Conservation (phyloP, 2,113 vertebrate species). For the Eolophus roseicapilla region DNA sequence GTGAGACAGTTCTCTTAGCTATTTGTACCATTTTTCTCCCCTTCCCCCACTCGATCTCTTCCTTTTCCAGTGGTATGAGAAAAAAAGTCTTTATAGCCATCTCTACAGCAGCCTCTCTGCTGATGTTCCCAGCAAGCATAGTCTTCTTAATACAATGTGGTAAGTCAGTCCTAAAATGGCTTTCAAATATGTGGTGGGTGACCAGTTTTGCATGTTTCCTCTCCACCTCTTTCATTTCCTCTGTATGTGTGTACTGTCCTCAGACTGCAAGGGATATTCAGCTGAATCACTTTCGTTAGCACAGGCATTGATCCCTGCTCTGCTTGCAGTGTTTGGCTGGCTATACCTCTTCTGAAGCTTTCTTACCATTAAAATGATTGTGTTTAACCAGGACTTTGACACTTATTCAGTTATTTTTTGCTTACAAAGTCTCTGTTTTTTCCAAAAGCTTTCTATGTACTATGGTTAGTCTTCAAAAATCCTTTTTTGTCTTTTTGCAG, state of each 20-base stretch:
- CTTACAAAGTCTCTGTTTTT: not conserved
- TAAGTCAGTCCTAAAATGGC: not conserved
- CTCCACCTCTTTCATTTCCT: not conserved
- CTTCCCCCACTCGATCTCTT: not conserved
- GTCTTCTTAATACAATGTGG: not conserved
- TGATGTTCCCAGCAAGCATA: not conserved
- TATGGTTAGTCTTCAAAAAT: not conserved
- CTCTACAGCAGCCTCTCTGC: not conserved
- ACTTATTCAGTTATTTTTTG: not conserved
- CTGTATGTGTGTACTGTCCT: not conserved
- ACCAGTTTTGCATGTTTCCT: not conserved
- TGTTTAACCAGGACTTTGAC: not conserved
- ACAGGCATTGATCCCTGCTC: too few species aligned
- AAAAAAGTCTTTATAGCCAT: not conserved
- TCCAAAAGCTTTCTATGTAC: not conserved
- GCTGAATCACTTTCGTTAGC: not conserved
- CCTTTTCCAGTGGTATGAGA: constrained; percentile 20
- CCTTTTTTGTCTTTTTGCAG: not conserved
- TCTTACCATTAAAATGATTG: not conserved
- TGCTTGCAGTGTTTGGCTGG: not conserved
- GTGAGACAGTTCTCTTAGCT: constrained; percentile 42
- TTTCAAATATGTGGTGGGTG: not conserved
- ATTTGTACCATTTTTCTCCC: constrained; percentile 53
- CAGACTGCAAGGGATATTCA: not conserved
- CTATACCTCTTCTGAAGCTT: not conserved